phyloP scores from a whole-genome alignment of 1,140 invertebrate genomes.

The Drosophila saltans region DNA sequence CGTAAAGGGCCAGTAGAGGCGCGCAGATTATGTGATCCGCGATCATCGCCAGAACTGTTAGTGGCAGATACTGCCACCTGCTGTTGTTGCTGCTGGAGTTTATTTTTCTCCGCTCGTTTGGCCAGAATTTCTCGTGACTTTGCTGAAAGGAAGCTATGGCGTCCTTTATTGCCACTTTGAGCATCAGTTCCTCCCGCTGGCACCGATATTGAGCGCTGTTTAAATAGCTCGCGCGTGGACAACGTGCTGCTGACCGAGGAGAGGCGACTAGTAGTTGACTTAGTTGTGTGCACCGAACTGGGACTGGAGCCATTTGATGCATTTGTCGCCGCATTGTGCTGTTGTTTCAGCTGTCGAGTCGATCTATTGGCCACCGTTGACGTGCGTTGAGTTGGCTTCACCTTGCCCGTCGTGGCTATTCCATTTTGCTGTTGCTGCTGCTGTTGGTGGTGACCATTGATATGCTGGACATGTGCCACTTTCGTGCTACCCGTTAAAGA shows the following conservation, averaged over 20 bases:
- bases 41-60: constrained; percentile 77
- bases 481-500: constrained; percentile 67
- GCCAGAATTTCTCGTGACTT: constrained; percentile 82
- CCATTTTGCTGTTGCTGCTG: constrained; percentile 2
- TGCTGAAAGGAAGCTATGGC: constrained; percentile 77
- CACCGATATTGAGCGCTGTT: constrained; percentile 79
- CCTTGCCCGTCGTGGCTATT: neutral
- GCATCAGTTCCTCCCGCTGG: constrained; percentile 55
- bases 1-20: constrained; percentile 60
- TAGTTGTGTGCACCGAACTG: constrained; percentile 77
- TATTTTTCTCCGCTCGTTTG: constrained; percentile 76
- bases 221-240: constrained; percentile 73
- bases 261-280: constrained; percentile 74
- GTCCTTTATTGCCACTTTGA: constrained; percentile 31
- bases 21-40: constrained; percentile 50
- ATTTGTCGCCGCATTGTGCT: constrained; percentile 56
- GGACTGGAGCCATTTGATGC: constrained; percentile 79
- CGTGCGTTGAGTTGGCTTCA: constrained; percentile 45
- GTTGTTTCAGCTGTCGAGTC: constrained; percentile 69
- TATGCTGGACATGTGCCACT: constrained; percentile 61
- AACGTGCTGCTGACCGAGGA: constrained; percentile 75
- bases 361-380: constrained; percentile 57
- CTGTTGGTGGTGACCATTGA: constrained; percentile 47
- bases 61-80: constrained; percentile 54
- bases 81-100: constrained; percentile 71